Base-by-base conservation (phyloP, 2,797 vertebrate species). In the Sandelia bainsii region DNA sequence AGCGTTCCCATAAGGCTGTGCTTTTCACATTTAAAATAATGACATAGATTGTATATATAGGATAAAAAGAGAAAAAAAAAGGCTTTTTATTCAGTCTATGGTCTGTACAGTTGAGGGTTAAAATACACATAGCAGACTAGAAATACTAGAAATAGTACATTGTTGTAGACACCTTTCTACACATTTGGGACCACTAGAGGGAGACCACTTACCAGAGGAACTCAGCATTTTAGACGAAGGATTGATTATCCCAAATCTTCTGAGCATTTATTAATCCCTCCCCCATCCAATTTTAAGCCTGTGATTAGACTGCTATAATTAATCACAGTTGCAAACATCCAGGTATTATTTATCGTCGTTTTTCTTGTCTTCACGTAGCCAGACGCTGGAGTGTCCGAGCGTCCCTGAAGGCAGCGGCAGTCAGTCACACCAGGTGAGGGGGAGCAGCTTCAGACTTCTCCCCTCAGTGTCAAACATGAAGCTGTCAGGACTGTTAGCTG, bases 371-470 rank as follows among this genome's bases (percentile, higher is more conserved):
- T n/a, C 6, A 12, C 8, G 17, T 20, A 42, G 17, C 0, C 0
- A 22, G 37, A 56, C 40, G 2, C 6, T 0, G 0, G 3, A 48
- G 8, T 45, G 11, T 69, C 72, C 53, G 51, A 72, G 70, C 65
- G 1, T 50, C 63, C 32, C 0, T 80, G 83, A 87, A 87, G 39
- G 78, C 68, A 60, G 46, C 85, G 56, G 6, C 39, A 13, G 14
- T 58, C 44, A 5, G 1, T 54, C 50, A 6, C 81, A 85, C 74
- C 83, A 75, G 81, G 44, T 45, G 44, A 11, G 12, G 14, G 11
- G 10, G 9, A 37, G 9, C 37, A 37, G 37, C 37, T 37, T 37
- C 11, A 37, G 37, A 10, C 37, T 1, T 11, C 40, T 44, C 8
- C 27, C 11, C 25, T 42, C 48, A 0, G n/a, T 9, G 0, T 1